Evolutionary conservation across 1,140 invertebrate genomes (phyloP).

Genomic region (Melipona quadrifasciata): DNA sequence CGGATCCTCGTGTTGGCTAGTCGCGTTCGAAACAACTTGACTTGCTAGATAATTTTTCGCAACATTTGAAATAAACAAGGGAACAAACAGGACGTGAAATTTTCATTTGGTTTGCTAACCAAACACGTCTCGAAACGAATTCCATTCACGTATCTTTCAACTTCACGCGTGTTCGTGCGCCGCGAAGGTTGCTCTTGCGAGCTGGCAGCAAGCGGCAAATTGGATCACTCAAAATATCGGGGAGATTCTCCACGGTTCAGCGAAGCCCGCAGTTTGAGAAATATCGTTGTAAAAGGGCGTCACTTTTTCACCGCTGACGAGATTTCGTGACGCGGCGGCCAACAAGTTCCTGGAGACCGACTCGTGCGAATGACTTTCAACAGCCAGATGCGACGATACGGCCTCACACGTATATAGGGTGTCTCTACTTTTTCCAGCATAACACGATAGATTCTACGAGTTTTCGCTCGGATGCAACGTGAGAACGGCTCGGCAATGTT

Average conservation of each 20-base stretch:
- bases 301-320: slow-evolving; percentile 21
- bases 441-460: no score
- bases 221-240: slow-evolving; percentile 49
- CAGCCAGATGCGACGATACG: no score
- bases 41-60: no score
- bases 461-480: no score
- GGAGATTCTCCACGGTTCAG: slow-evolving; percentile 34
- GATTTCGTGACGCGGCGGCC: not conserved
- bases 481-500: no score
- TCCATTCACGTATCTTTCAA: slow-evolving; percentile 20
- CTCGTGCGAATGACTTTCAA: not conserved
- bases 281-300: slow-evolving; percentile 32
- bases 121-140: not conserved
- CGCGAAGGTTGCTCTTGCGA: not conserved
- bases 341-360: not conserved
- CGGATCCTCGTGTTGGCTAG: no score
- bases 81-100: not conserved
- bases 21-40: no score
- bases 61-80: not conserved
- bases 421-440: no score
- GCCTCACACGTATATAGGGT: no score
- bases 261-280: slow-evolving; percentile 24
- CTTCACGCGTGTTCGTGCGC: slow-evolving; percentile 2
- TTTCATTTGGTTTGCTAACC: not conserved
- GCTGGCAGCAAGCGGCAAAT: slow-evolving; percentile 40